A percentile compares a stretch with the other conserved stretches of the same genome.
Conservation (phyloP, 2,113 vertebrate species). For the Madoqua kirkii region DNA sequence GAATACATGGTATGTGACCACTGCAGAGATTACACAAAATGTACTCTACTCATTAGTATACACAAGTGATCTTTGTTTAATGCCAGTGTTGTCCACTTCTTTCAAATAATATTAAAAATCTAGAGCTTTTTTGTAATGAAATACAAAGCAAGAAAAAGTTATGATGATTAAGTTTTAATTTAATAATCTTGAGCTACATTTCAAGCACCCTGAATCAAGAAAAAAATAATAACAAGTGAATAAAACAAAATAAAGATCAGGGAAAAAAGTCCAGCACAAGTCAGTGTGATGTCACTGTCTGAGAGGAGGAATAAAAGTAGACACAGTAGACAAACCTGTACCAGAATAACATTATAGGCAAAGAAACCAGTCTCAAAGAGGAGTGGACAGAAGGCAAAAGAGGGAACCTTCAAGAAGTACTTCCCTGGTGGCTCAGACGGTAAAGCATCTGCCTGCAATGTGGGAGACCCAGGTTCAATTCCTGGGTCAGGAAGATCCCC, state of each 20-base stretch:
- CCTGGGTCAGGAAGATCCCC: no score
- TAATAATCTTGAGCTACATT: background rate
- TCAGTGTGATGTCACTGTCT: background rate
- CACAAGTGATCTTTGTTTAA: background rate
- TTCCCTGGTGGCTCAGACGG: no score
- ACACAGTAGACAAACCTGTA: background rate
- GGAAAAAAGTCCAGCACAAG: background rate
- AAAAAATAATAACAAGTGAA: background rate
- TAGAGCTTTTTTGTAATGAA: background rate
- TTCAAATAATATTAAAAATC: background rate
- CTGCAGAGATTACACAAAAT: background rate
- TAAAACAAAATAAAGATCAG: background rate
- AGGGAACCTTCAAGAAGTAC: background rate
- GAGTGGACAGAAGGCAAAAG: background rate
- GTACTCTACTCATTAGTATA: background rate
- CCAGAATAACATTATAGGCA: background rate
- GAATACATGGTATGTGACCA: background rate
- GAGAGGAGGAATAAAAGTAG: background rate
- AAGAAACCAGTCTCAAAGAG: background rate
- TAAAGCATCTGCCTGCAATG: no score
- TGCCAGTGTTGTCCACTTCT: background rate
- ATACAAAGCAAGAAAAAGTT: background rate
- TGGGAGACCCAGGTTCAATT: no score
- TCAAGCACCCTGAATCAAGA: background rate
- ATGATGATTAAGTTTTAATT: background rate